A percentile compares a stretch with the other conserved stretches of the same genome.
Conservation (phyloP, 1,140 invertebrate species). For the Melanaphis sacchari region DNA sequence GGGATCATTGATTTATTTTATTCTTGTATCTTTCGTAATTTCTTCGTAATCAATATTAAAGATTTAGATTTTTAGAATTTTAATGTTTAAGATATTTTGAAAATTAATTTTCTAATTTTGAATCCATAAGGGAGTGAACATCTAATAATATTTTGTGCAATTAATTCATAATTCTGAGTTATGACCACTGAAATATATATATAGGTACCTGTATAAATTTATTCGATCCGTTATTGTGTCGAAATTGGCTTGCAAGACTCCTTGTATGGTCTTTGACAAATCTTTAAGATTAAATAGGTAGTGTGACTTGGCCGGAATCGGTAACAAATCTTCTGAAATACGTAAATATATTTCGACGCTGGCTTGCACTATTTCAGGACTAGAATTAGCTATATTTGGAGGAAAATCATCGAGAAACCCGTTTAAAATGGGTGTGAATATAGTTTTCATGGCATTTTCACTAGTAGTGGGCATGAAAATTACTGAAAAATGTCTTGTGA, state of each 20-base stretch:
- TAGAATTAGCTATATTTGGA: background rate
- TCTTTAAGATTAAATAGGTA: slow-evolving; percentile 95
- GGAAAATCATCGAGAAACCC: slow-evolving; percentile 20
- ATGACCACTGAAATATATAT: background rate
- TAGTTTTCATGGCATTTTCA: slow-evolving; percentile 78
- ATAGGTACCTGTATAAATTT: slow-evolving; percentile 59
- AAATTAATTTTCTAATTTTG: background rate
- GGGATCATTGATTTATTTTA: too few species aligned
- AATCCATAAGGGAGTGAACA: background rate
- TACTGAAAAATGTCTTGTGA: slow-evolving; percentile 85
- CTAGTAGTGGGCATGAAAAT: slow-evolving; percentile 77
- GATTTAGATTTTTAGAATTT: too few species aligned
- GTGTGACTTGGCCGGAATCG: slow-evolving; percentile 90
- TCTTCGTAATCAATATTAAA: too few species aligned
- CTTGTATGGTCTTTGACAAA: slow-evolving; percentile 91
- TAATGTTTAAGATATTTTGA: too few species aligned
- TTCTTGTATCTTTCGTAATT: too few species aligned
- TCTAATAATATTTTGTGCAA: background rate
- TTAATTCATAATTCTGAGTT: background rate
- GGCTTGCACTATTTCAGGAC: slow-evolving; percentile 5
- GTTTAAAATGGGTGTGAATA: slow-evolving; percentile 72
- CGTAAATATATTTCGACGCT: slow-evolving; percentile 24
- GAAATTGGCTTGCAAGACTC: slow-evolving; percentile 60
- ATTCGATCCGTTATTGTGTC: background rate
- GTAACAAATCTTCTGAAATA: slow-evolving; percentile 73